A percentile compares a stretch with the other conserved stretches of the same genome.
phyloP scores from a whole-genome alignment of 2,888 invertebrate species.

The Troilus luridus region DNA sequence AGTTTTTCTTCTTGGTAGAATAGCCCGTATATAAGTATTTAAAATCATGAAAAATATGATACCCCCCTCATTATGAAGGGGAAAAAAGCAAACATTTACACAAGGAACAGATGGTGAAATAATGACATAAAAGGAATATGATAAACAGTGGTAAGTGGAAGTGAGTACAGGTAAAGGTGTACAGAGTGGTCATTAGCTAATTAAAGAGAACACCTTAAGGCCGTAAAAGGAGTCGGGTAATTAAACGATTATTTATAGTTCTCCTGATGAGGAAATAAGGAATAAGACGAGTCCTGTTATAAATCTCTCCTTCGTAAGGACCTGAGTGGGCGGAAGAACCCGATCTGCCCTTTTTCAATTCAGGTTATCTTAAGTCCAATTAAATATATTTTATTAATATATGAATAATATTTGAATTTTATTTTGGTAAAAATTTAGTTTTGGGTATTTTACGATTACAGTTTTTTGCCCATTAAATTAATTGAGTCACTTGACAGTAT shows the following conservation, averaged over 20 bases:
- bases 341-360: not conserved
- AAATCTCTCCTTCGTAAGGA: not conserved
- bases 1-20: too few species aligned
- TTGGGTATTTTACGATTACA: too few species aligned
- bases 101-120: not conserved
- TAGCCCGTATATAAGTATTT: too few species aligned
- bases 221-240: not conserved
- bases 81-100: too few species aligned
- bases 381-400: not conserved
- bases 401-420: not conserved
- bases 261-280: not conserved
- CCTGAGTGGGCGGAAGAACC: not conserved
- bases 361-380: not conserved
- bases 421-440: too few species aligned
- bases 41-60: too few species aligned
- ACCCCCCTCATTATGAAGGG: too few species aligned
- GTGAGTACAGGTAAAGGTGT: not conserved
- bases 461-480: too few species aligned
- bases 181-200: conserved; percentile 6
- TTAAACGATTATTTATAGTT: not conserved
- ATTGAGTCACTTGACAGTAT: too few species aligned
- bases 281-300: not conserved
- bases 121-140: not conserved
- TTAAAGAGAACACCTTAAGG: not conserved
- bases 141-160: not conserved